Evolutionary conservation across 1,140 invertebrate genomes (phyloP).

Genomic region (Drosophila orosa): DNA sequence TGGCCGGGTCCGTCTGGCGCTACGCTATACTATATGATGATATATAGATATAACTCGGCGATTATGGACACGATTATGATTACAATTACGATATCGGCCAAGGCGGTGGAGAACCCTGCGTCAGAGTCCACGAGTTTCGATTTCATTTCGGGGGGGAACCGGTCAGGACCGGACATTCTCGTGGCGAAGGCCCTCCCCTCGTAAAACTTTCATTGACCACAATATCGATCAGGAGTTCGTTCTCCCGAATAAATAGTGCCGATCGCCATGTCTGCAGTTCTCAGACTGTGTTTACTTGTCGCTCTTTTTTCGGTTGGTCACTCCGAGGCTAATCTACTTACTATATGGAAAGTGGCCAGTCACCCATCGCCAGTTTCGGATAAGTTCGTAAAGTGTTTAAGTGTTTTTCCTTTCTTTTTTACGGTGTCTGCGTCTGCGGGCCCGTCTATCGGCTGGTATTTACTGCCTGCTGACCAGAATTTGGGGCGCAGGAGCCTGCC

Average conservation of each 20-base stretch:
- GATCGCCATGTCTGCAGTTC: slow-evolving; percentile 24
- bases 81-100: slow-evolving; percentile 21
- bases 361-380: slow-evolving; percentile 27
- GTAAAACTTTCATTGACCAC: slow-evolving; percentile 41
- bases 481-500: slow-evolving; percentile 4
- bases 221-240: neutral
- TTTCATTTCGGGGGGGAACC: neutral
- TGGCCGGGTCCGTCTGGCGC: slow-evolving; percentile 2
- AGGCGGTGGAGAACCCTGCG: slow-evolving; percentile 1
- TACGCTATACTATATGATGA: slow-evolving; percentile 1
- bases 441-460: slow-evolving; percentile 42
- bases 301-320: slow-evolving; percentile 26
- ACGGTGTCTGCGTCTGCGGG: slow-evolving; percentile 32
- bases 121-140: slow-evolving; percentile 13
- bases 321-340: slow-evolving; percentile 28
- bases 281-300: neutral
- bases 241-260: slow-evolving; percentile 6
- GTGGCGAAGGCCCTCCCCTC: neutral
- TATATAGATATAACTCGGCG: slow-evolving; percentile 13
- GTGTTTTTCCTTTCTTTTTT: slow-evolving; percentile 20
- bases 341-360: slow-evolving; percentile 33
- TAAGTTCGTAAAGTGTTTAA: slow-evolving; percentile 24
- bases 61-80: slow-evolving; percentile 3
- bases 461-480: slow-evolving; percentile 32
- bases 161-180: slow-evolving; percentile 2